Conservation (phyloP, 2,888 invertebrate species). For the Cremastinae sp. region DNA sequence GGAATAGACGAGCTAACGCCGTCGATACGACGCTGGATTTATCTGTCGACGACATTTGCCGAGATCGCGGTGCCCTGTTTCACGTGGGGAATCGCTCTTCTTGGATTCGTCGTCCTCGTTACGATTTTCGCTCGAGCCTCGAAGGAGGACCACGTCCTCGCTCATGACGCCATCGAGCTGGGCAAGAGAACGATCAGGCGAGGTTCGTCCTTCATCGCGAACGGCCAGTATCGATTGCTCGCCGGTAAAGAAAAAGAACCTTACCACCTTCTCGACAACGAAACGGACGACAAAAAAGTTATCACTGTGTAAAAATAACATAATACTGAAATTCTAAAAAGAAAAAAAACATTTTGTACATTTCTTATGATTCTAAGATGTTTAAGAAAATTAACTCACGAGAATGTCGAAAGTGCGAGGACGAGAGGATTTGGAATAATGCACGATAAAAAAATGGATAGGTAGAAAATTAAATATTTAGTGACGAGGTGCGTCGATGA, state of each 20-base stretch:
- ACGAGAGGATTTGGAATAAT: not conserved
- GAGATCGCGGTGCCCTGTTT: constrained; percentile 87
- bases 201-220: constrained; percentile 84
- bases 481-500: not conserved
- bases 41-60: constrained; percentile 89
- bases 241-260: constrained; percentile 83
- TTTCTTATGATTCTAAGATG: too few relatives aligned
- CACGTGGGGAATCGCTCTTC: constrained; percentile 87
- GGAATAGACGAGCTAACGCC: constrained; percentile 90
- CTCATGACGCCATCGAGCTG: constrained; percentile 89
- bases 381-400: too few relatives aligned
- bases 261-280: constrained; percentile 80
- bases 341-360: too few relatives aligned
- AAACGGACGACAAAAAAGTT: constrained; percentile 62
- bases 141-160: constrained; percentile 87
- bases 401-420: too few relatives aligned
- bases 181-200: constrained; percentile 87
- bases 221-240: constrained; percentile 83
- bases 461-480: not conserved
- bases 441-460: not conserved
- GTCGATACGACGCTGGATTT: constrained; percentile 90
- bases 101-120: constrained; percentile 85
- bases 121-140: constrained; percentile 88
- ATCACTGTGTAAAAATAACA: constrained; percentile 57
- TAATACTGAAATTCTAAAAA: too few relatives aligned